Base-by-base conservation (phyloP, 1,140 invertebrate species). In the Trypoxylus dichotomus region DNA sequence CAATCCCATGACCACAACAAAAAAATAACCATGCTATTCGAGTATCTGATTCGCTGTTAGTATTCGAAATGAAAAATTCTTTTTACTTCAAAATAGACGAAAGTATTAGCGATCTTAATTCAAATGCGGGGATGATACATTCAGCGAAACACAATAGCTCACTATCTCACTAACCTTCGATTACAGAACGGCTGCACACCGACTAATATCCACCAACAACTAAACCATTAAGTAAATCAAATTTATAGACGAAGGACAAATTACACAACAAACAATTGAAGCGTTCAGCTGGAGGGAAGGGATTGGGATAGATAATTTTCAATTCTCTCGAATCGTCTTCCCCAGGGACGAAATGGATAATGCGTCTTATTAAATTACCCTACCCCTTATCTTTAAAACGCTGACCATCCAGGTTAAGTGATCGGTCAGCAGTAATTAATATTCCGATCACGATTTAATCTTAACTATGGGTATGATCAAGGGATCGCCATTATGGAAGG, bases 341-440 rank as follows among this genome's bases (percentile, higher is more conserved):
- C 19, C 19, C 58, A 25, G 13, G 58, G 58, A 63, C 2, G 19
- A 21, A 21, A 21, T 6, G 58, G 58, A 25, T 19, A 21, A 21
- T 21, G 24, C 24, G 58, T 21, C 19, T 63, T 21, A 63, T 63
- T 21, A 63, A 63, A 21, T 21, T 25, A 11, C 24, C 24, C 7
- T 8, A 63, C 24, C 24, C 7, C 19, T 63, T 21, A 21, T 63
- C 19, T 21, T 63, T 63, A 21, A 19, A 25, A 25, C 19, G 19
- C 58, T n/a, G 19, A 7, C 19, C 24, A 11, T 63, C 58, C 24
- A 19, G 19, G 58, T 19, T 25, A 63, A 63, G 58, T 63, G 58
- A 63, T 63, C 24, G 58, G 58, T 63, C 58, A 63, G 58, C 58
- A 63, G 58, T 8, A 63, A 63, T 63, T 63, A 63, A 63, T 63